These are phyloP conservation scores for Drosophila watanabei DNA, from an alignment of 1,140 invertebrate species.

Conservation along the genomic window DNA sequence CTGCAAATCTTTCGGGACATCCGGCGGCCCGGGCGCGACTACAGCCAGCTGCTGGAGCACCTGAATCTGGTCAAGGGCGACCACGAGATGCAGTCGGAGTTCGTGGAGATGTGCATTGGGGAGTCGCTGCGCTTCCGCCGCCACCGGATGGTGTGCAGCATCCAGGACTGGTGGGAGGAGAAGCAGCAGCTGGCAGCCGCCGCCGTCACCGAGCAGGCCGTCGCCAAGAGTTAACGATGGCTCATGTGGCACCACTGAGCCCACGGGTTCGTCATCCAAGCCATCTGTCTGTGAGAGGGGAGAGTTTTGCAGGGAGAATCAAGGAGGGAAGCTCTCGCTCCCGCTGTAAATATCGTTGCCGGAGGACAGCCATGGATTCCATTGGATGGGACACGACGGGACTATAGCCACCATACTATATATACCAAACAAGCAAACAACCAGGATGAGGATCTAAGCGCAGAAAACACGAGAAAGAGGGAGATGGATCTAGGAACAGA, in stretches of 20 bases:
- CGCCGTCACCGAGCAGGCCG: slow-evolving; percentile 29
- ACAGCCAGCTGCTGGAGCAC: slow-evolving; percentile 89
- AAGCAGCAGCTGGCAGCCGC: slow-evolving; percentile 72
- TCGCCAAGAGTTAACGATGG: slow-evolving; percentile 74
- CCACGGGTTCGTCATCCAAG: slow-evolving; percentile 43
- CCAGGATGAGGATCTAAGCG: neutral
- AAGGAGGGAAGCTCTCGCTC: slow-evolving; percentile 2
- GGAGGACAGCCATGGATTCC: slow-evolving; percentile 2
- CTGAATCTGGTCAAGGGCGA: slow-evolving; percentile 91
- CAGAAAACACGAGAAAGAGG: neutral
- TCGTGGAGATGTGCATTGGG: slow-evolving; percentile 91
- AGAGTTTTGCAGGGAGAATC: slow-evolving; percentile 2
- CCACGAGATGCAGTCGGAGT: slow-evolving; percentile 89
- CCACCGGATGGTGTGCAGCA: slow-evolving; percentile 88
- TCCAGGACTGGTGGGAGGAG: slow-evolving; percentile 85
- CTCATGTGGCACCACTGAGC: slow-evolving; percentile 62
- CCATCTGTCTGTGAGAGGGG: slow-evolving; percentile 61
- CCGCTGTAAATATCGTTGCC: slow-evolving; percentile 23
- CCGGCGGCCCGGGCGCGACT: slow-evolving; percentile 88
- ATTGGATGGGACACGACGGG: slow-evolving; percentile 2
- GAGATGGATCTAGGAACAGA: slow-evolving; percentile 4
- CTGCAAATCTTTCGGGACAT: slow-evolving; percentile 87
- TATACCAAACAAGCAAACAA: slow-evolving; percentile 12
- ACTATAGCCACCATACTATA: slow-evolving; percentile 1
- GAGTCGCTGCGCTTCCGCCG: slow-evolving; percentile 94